Evolutionary conservation across 2,888 invertebrate species (phyloP), one percentile per base, ranked within the genome.

Genomic region (Drosophila colorata): DNA sequence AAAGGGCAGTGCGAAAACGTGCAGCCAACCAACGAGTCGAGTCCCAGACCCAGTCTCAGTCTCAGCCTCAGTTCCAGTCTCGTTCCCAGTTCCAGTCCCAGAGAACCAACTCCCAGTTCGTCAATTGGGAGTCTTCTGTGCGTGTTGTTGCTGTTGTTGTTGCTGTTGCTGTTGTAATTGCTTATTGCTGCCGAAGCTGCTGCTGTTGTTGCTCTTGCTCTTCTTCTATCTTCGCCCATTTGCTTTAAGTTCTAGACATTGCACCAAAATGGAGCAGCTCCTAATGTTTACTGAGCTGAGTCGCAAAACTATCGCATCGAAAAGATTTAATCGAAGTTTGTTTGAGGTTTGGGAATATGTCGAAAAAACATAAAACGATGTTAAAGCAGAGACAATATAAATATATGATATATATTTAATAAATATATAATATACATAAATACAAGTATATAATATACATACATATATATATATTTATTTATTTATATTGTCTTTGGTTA

Each of bases 1-100:
- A 78, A 74, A 76, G 84, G 67, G 74, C 80, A 74, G 82, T 72
- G 80, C 83, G 80, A 80, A 80, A 80, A 74, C 80, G 83, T 80
- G 78, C 80, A 80, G 53, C 59, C 59, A 58, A 59, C 52, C 55
- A 28, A 37, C 48, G 46, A 55, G 11, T 31, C 11, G 11, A 31
- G 11, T 9, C 31, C 11, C 9, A 31, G 31, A 41, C 37, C 31
- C 48, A 38, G 16, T 31, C 40, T 14, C 25, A 38, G 16, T 31
- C 40, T 18, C 25, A 7, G 25, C 7, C 25, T 11, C 31, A 3
- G 9, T 31, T 11, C 44, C 14, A 43, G 18, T 31, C 37, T 38
- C 43, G 43, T 38, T 47, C 38, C 43, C 61, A 49, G 55, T 25
- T 25, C 53, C 11, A 4, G 9, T 31, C 31, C 49, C 28, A 48